These are phyloP conservation scores for Ceuthmochares aereus DNA, from an alignment of 2,113 vertebrate genomes.

Conservation along the genomic window DNA sequence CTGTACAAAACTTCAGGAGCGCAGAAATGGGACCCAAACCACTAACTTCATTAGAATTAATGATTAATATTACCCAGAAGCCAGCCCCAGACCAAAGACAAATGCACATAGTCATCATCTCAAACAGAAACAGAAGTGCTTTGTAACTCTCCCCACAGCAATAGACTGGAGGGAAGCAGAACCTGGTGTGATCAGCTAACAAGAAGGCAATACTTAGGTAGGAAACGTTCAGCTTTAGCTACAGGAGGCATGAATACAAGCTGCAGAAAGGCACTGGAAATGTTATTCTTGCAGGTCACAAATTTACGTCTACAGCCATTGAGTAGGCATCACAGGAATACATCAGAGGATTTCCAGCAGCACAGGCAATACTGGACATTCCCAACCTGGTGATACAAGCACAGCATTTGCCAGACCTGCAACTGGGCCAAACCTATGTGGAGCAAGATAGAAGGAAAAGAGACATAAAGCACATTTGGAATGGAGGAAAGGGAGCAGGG, in stretches of 20 bases:
- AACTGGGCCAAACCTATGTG: neutral
- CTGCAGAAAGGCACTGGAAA: neutral
- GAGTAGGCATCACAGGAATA: neutral
- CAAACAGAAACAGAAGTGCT: neutral
- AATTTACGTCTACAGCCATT: neutral
- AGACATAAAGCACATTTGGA: neutral
- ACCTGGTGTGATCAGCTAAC: neutral
- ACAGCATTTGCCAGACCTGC: neutral
- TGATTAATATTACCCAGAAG: neutral
- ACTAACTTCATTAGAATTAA: neutral
- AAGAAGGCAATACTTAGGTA: neutral
- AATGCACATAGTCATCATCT: neutral
- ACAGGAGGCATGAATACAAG: neutral
- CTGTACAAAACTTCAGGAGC: neutral
- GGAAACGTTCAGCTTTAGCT: neutral
- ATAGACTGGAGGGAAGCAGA: neutral
- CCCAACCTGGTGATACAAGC: fast-evolving
- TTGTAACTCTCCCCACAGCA: neutral
- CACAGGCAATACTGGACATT: neutral
- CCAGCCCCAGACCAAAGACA: neutral
- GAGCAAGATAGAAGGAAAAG: neutral
- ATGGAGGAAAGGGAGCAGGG: neutral
- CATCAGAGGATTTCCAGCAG: neutral
- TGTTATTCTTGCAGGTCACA: neutral
- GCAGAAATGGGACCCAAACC: neutral